Evolutionary conservation across 2,888 invertebrate genomes (phyloP).

Genomic region (Tetranychus piercei): DNA sequence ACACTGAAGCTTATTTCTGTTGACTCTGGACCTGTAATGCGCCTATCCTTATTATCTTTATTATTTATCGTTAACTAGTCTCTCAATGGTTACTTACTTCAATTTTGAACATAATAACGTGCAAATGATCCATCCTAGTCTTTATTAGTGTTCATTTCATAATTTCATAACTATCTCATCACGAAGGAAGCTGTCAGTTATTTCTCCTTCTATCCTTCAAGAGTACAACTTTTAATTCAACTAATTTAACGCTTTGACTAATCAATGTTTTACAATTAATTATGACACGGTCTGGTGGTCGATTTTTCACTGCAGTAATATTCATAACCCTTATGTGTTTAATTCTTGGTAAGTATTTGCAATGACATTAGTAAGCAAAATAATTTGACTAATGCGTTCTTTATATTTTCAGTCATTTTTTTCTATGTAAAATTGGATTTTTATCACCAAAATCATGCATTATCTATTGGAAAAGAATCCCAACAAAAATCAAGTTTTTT

Average conservation of each 20-base stretch:
- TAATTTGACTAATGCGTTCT: not conserved
- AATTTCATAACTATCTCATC: too few species aligned
- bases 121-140: too few species aligned
- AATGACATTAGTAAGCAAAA: too few species aligned
- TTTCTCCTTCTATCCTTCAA: too few species aligned
- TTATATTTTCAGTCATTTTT: not conserved
- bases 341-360: not conserved
- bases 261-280: not conserved
- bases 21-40: too few species aligned
- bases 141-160: not conserved
- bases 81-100: not conserved
- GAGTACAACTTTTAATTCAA: not conserved
- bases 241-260: not conserved
- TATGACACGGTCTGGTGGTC: not conserved
- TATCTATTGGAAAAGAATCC: not conserved
- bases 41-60: too few species aligned
- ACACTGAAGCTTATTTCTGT: too few species aligned
- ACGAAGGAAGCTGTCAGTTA: too few species aligned
- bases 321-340: not conserved
- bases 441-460: not conserved
- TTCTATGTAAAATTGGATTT: constrained; percentile 2
- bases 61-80: not conserved
- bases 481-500: not conserved
- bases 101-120: too few species aligned
- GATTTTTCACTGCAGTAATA: not conserved